These are phyloP conservation scores for Dynastes maya DNA, from an alignment of 2,888 invertebrate species.

Conservation along the genomic window DNA sequence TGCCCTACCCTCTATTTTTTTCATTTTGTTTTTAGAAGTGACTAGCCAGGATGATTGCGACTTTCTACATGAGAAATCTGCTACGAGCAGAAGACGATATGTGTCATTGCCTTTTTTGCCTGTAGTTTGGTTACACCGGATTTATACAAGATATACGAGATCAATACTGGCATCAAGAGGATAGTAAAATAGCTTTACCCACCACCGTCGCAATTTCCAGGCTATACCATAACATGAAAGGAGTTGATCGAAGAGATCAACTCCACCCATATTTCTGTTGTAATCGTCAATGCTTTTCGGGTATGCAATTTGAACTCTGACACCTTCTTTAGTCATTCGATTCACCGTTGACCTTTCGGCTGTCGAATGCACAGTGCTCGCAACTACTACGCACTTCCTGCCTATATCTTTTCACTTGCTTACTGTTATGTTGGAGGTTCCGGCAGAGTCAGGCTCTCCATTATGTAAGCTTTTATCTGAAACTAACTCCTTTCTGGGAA, in stretches of 20 bases:
- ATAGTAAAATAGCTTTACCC: constrained; percentile 58
- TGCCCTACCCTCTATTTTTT: constrained; percentile 24
- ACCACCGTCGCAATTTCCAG: constrained; percentile 52
- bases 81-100: constrained; percentile 29
- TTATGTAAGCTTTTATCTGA: too few relatives aligned
- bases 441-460: too few relatives aligned
- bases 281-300: too few relatives aligned
- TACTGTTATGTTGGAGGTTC: too few relatives aligned
- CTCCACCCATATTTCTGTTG: neutral
- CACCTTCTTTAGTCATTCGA: too few relatives aligned
- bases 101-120: constrained; percentile 8
- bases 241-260: constrained; percentile 46
- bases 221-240: constrained; percentile 46
- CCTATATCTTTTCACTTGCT: too few relatives aligned
- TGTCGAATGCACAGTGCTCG: too few relatives aligned
- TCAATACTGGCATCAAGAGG: constrained; percentile 60
- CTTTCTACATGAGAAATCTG: too few relatives aligned
- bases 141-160: constrained; percentile 53
- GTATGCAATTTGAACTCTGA: too few relatives aligned
- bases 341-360: too few relatives aligned
- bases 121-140: neutral
- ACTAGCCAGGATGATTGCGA: constrained; percentile 1
- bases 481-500: too few relatives aligned
- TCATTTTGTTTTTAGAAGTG: constrained; percentile 34
- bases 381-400: too few relatives aligned